phyloP scores from a whole-genome alignment of 1,140 invertebrate species.

The Latrodectus geometricus region DNA sequence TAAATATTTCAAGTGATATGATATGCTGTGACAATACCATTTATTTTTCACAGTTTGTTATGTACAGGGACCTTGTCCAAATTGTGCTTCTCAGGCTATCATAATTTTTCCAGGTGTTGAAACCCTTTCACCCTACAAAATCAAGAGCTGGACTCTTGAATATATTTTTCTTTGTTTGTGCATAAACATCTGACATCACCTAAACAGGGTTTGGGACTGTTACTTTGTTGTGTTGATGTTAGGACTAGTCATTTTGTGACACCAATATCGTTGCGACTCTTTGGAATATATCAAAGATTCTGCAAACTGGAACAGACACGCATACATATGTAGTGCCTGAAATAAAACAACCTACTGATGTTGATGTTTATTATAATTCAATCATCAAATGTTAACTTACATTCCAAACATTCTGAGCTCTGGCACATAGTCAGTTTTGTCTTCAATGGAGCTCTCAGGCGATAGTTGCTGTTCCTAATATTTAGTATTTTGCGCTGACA shows the following conservation, averaged over 20 bases:
- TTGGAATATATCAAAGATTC: constrained; percentile 40
- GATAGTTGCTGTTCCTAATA: constrained; percentile 55
- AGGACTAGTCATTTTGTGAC: constrained; percentile 61
- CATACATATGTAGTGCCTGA: constrained; percentile 17
- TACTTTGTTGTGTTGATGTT: constrained; percentile 53
- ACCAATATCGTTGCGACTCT: constrained; percentile 50
- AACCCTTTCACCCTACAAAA: constrained; percentile 32
- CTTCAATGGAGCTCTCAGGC: constrained; percentile 35
- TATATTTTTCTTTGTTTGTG: constrained; percentile 61
- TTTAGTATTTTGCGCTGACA: constrained; percentile 50
- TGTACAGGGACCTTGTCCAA: constrained; percentile 61
- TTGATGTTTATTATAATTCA: constrained; percentile 35
- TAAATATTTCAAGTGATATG: constrained; percentile 46
- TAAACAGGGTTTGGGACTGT: constrained; percentile 60
- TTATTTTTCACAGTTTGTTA: constrained; percentile 52
- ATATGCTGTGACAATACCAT: constrained; percentile 34
- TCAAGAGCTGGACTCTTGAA: constrained; percentile 61
- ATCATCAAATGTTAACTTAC: constrained; percentile 45
- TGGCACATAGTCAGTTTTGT: constrained; percentile 33
- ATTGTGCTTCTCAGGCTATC: constrained; percentile 57
- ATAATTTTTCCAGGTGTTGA: constrained; percentile 48
- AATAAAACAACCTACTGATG: neutral
- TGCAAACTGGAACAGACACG: constrained; percentile 19
- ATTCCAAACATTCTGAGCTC: constrained; percentile 35
- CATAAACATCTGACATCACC: constrained; percentile 54